Conservation (phyloP, 2,888 invertebrate species). For the Zaprionus bogoriensis region DNA sequence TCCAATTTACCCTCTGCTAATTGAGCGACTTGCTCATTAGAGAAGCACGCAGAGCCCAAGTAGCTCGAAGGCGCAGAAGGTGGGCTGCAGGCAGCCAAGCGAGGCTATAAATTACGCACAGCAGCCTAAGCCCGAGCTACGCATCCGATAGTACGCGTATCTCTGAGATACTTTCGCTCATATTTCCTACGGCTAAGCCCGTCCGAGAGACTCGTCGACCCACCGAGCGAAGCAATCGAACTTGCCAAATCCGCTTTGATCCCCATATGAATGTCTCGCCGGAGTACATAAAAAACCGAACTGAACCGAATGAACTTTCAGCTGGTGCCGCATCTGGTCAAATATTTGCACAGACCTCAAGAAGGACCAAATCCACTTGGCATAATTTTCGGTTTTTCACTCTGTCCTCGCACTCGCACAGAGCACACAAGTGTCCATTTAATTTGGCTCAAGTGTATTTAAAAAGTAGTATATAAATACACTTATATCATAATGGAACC, state of each 20-base stretch:
- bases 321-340: conserved; percentile 72
- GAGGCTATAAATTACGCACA: conserved; percentile 66
- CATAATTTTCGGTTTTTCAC: conserved; percentile 53
- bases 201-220: conserved; percentile 31
- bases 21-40: conserved; percentile 82
- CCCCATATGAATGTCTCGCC: conserved; percentile 42
- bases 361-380: conserved; percentile 62
- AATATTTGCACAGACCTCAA: conserved; percentile 68
- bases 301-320: conserved; percentile 26
- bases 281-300: conserved; percentile 51
- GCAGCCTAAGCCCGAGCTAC: conserved; percentile 45
- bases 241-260: conserved; percentile 66
- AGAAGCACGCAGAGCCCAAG: conserved; percentile 25
- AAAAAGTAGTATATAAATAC: conserved; percentile 39
- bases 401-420: no score
- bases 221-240: conserved; percentile 51
- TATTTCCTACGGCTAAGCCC: conserved; percentile 63
- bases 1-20: conserved; percentile 62
- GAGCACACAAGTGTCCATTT: conserved; percentile 70
- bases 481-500: conserved; percentile 32
- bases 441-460: conserved; percentile 69
- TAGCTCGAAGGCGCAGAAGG: conserved; percentile 4
- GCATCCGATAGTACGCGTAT: conserved; percentile 26
- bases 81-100: not conserved
- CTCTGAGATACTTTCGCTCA: conserved; percentile 69